Base-by-base conservation (phyloP, 1,140 invertebrate genomes). In the Sinella curviseta region DNA sequence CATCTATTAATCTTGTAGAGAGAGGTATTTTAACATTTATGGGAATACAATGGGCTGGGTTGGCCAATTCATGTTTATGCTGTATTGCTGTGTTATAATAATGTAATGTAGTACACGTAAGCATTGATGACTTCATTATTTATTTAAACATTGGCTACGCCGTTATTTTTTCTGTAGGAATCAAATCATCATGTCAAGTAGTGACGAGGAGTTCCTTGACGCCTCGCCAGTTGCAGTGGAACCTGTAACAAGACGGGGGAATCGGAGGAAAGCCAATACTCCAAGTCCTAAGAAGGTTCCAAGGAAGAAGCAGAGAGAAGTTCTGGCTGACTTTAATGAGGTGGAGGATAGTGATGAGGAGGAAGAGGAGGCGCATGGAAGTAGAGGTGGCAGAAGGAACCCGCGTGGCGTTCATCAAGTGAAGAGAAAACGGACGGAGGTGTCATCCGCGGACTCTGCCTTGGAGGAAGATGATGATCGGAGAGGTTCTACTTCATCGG, bases 311-410 rank as follows among this genome's bases (percentile, higher is more conserved):
- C 8, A 30, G 31, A 3, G 65, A 31, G 74, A 36, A 4, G 39
- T 26, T 48, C 36, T 54, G 14, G 39, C 39, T 14, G 74, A 54
- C 16, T 14, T 36, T 31, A 74, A 74, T 34, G 24, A 30, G 2
- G 24, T 75, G 24, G 74, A 48, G n/a, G 74, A 33, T 31, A 74
- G 36, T 75, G 74, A 75, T 24, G 36, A 36, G 1, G 36, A 39
- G 34, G 74, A 75, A 54, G 74, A 34, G 4, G 4, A 74, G 34
- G 31, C 2, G 70, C n/a, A n/a, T n/a, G 31, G 24, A 33, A 36
- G 70, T 34, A 74, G 17, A 26, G 70, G 31, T 12, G 70, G 31
- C 24, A 28, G 31, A 30, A 28, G 4, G 30, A 74, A 8, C 30
- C 30, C 12, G 70, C 34, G 30, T 34, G 31, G 30, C 31, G 24